Base-by-base conservation (phyloP, 2,113 vertebrate species). In the Cheirogaleus medius region DNA sequence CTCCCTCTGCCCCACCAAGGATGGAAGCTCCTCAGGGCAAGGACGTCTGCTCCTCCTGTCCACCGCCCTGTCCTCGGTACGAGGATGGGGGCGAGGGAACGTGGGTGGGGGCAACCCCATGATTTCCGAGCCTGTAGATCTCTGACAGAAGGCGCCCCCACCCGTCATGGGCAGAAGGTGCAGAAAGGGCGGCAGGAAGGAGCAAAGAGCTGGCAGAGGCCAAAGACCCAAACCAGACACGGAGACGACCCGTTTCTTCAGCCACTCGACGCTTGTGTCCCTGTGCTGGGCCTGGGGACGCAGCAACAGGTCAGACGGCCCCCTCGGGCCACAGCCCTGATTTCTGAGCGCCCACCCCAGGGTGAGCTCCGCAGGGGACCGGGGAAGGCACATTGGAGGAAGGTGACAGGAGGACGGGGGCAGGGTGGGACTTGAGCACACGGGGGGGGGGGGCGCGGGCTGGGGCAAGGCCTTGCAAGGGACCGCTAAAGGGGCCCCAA, bases 31-130 rank as follows among this genome's bases (percentile, higher is more conserved):
- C 47, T 42, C 29, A 13, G 52, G 49, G 11, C 34, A 37, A 71
- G 9, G 25, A 42, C 4, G 11, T 18, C 23, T 20, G 77, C 8
- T 14, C 34, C 7, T 52, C 69, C 68, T 76, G 17, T 34, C 71
- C 74, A 9, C 32, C 4, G 12, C 42, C 12, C 9, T 21, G 7
- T 49, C 44, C 63, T 58, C 13, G 3, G 64, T 10, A 10, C n/a
- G n/a, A n/a, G 49, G 37, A 56, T 25, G 69, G 39, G 44, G n/a
- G 29, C 21, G 8, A 4, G 34, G 17, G 42, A 66, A 25, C 13
- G 39, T 0, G 1, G 7, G 27, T 13, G 6, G 23, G 9, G 11
- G 25, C 5, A 8, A 5, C 29, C 49, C 49, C 9, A 37, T 39
- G 39, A 86, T 21, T 49, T 58, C 37, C 63, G 83, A 95, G 42